Evolutionary conservation across 1,140 invertebrate species (phyloP).

Genomic region (Helicoverpa zea): DNA sequence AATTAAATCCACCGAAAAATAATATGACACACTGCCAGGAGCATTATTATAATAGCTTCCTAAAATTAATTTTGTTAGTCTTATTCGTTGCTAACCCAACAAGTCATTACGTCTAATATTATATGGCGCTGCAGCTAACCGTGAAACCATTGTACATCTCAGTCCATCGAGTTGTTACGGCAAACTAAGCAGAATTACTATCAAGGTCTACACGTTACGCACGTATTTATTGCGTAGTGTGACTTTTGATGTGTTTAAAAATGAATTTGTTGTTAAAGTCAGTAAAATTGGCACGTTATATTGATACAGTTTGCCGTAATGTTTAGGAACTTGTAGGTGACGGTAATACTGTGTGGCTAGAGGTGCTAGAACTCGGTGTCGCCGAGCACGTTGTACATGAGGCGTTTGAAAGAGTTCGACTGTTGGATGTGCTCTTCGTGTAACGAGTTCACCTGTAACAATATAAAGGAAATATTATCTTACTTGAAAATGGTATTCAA

Average conservation of each 20-base stretch:
- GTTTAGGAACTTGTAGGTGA: slow-evolving; percentile 24
- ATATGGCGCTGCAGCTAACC: slow-evolving; percentile 61
- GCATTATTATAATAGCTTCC: slow-evolving; percentile 69
- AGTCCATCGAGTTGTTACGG: slow-evolving; percentile 52
- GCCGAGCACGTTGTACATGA: slow-evolving; percentile 96
- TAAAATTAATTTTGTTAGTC: slow-evolving; percentile 83
- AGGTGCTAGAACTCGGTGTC: slow-evolving; percentile 90
- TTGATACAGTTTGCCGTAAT: slow-evolving; percentile 41
- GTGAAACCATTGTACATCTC: slow-evolving; percentile 58
- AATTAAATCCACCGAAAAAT: slow-evolving; percentile 83
- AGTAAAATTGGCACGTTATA: neutral
- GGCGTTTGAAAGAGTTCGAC: slow-evolving; percentile 95
- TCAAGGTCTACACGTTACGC: neutral
- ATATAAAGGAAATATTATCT: neutral
- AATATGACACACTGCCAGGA: slow-evolving; percentile 80
- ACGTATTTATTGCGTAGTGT: slow-evolving; percentile 17
- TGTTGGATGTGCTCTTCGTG: slow-evolving; percentile 94
- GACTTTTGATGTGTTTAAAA: neutral
- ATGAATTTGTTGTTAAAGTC: neutral
- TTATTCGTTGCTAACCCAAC: slow-evolving; percentile 75
- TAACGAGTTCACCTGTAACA: slow-evolving; percentile 87
- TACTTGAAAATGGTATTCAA: no score
- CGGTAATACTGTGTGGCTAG: neutral
- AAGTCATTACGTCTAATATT: slow-evolving; percentile 60
- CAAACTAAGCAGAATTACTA: slow-evolving; percentile 12